phyloP scores from a whole-genome alignment of 2,113 vertebrate species.

The Toxotes jaculatrix region DNA sequence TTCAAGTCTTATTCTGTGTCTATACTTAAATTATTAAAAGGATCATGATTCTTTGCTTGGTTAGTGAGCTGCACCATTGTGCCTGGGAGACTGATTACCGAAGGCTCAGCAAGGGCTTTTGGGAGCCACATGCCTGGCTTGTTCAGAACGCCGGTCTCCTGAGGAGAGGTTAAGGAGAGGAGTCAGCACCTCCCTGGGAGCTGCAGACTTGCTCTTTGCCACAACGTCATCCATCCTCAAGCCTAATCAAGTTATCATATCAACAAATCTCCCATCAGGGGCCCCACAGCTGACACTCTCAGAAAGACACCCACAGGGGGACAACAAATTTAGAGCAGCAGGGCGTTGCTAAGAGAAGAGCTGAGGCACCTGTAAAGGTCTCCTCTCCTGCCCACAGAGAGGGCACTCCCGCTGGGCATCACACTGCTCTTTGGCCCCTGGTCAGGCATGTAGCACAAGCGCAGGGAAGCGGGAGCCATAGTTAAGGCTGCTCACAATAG shows the following conservation, averaged over 20 bases:
- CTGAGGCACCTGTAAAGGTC: conserved; percentile 86
- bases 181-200: conserved; percentile 81
- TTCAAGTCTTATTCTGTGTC: conserved; percentile 35
- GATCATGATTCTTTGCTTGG: conserved; percentile 59
- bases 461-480: conserved; percentile 61
- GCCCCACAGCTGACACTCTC: conserved; percentile 81
- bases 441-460: conserved; percentile 72
- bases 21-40: conserved; percentile 66
- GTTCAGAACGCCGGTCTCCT: conserved; percentile 74
- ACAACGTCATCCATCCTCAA: conserved; percentile 83
- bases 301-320: conserved; percentile 87
- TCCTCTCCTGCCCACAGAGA: conserved; percentile 81
- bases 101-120: conserved; percentile 61
- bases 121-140: conserved; percentile 72
- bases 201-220: conserved; percentile 76
- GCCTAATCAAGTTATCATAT: conserved; percentile 94
- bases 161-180: conserved; percentile 86
- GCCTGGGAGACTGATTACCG: conserved; percentile 61
- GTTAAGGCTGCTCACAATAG: conserved; percentile 82
- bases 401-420: conserved; percentile 78
- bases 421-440: conserved; percentile 71
- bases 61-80: conserved; percentile 53
- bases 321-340: conserved; percentile 94
- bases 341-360: conserved; percentile 86
- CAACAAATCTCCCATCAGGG: conserved; percentile 84